phyloP scores from a whole-genome alignment of 2,113 vertebrate species.

The Gavia stellata region DNA sequence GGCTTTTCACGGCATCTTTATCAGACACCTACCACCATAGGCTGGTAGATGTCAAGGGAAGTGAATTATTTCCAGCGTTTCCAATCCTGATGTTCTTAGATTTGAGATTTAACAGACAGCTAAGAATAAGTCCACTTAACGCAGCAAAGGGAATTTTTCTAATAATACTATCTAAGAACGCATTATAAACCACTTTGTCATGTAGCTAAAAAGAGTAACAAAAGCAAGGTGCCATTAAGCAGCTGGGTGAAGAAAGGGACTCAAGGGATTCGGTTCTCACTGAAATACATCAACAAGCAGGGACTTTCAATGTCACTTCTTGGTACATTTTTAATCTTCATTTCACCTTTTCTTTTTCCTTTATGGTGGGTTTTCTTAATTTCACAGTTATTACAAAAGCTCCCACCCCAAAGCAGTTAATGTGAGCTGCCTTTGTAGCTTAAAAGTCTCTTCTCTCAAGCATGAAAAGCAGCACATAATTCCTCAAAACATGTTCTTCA shows the following conservation, averaged over 20 bases:
- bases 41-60: background rate
- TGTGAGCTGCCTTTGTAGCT: background rate
- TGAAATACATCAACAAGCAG: background rate
- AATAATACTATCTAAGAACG: background rate
- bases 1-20: background rate
- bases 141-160: background rate
- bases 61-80: background rate
- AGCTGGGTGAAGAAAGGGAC: background rate
- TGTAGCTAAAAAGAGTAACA: background rate
- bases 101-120: background rate
- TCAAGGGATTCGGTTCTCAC: background rate
- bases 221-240: background rate
- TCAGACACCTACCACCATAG: background rate
- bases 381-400: background rate
- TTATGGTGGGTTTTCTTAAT: background rate
- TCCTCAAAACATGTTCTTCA: background rate
- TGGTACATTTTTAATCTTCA: background rate
- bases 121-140: background rate
- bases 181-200: background rate
- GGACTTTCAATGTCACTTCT: background rate
- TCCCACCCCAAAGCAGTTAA: background rate
- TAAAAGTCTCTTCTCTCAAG: background rate
- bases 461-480: background rate
- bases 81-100: background rate
- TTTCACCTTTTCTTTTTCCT: background rate